Base-by-base conservation (phyloP, 2,888 invertebrate species). In the Thecophora atra region DNA sequence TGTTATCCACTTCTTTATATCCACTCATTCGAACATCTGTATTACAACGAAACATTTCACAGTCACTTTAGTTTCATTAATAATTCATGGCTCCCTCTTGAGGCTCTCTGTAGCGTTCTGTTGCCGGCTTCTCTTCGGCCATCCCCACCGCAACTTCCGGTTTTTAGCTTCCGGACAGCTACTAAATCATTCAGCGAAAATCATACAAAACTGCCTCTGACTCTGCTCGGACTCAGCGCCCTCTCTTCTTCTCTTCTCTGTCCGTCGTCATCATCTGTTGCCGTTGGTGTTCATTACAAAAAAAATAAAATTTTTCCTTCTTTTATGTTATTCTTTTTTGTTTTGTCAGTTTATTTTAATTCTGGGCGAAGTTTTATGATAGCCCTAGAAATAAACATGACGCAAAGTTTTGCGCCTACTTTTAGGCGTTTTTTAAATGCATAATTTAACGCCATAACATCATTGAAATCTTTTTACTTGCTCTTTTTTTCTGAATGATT, bases 101-200 rank as follows among this genome's bases (percentile, higher is more conserved):
- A 11, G 37, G 2, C 2, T 37, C 37, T 37, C 47, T 47, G 47
- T 2, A 1, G 15, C 47, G 3, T 47, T 47, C n/a, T 47, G 13
- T n/a, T n/a, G 8, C 1, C 47, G 13, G n/a, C 13, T 15, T 1
- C 47, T 8, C 17, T 47, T 15, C n/a, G 19, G 26, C 65, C 15
- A 28, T 47, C 17, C 21, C 47, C 65, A 65, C 65, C 63, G 21
- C 42, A 17, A 63, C 63, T 63, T 63, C 63, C 63, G 65, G 51
- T 65, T 51, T 52, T 51, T 65, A 65, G 52, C 47, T 65, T 65
- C 37, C 37, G 52, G 51, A 65, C 65, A 65, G 65, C 65, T 52
- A 65, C 51, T 65, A 65, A 65, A 65, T 65, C 65, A 65, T 65
- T 65, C 65, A 65, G 19, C 52, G 26, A 21, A 47, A 47, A 15